Evolutionary conservation across 2,113 vertebrate species (phyloP), one percentile per base, ranked within the genome.

Genomic region (Athene noctua): DNA sequence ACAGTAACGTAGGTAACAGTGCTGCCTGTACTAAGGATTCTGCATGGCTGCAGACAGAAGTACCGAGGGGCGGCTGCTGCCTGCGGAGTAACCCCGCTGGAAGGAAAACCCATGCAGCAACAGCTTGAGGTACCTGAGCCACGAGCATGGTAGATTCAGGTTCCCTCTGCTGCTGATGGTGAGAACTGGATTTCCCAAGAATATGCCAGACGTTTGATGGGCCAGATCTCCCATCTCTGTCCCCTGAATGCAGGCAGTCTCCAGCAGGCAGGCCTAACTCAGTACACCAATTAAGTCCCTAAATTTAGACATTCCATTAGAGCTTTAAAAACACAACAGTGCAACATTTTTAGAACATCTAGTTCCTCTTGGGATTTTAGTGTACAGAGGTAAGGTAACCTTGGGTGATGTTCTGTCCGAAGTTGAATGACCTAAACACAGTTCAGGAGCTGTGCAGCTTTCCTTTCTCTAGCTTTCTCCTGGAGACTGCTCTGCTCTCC

Each of bases 151-250:
- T 21, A 38, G 40, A 38, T 71, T 22, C 14, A 32, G 59, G 54
- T 86, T 83, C n/a, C 38, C 38, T 67, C 34, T 57, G 58, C 36
- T 42, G 72, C 30, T 82, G 44, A 16, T 47, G 49, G 34, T 10
- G 29, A 90, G 47, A 73, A 86, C 36, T 25, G 59, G 21, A 36
- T 72, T 51, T 77, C 75, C 71, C 58, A 55, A 44, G 34, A 68
- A 14, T 4, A 7, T 27, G 30, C 32, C n/a, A 51, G 15, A 19
- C 57, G 36, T 49, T 70, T 9, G 44, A 9, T 10, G n/a, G 63
- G 51, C 51, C n/a, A 54, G 3, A 27, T 49, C 51, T 78, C 47
- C 75, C 36, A 0, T 46, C 0, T 0, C 67, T 93, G 36, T 54
- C 9, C 30, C 19, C 42, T 54, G 71, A 27, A 44, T 1, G 27